These are phyloP conservation scores for Antheraea yamamai DNA, from an alignment of 2,888 invertebrate species.

Conservation along the genomic window DNA sequence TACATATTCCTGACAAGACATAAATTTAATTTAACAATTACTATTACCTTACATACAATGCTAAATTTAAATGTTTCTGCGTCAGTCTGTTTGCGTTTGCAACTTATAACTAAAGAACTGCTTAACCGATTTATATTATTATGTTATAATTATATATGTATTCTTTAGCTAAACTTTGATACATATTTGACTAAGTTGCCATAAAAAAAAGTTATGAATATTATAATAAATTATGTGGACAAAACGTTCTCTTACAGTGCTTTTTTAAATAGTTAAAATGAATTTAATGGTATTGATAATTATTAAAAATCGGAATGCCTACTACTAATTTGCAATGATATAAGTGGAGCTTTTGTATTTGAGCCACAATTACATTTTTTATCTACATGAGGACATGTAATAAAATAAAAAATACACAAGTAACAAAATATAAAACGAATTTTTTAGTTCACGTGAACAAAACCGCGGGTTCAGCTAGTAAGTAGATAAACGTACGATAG, in stretches of 20 bases:
- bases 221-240: no score
- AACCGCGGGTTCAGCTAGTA: neutral
- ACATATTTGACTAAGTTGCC: neutral
- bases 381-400: neutral
- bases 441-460: neutral
- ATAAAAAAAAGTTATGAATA: neutral
- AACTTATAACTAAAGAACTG: neutral
- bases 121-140: neutral
- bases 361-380: neutral
- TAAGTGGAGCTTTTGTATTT: neutral
- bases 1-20: neutral
- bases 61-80: neutral
- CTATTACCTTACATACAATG: neutral
- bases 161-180: neutral
- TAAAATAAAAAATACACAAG: neutral
- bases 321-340: neutral
- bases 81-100: neutral
- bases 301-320: neutral
- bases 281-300: neutral
- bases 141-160: neutral
- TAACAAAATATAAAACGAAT: neutral
- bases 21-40: neutral
- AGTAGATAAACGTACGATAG: neutral
- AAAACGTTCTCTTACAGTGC: neutral
- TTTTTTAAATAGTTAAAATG: neutral